phyloP scores from a whole-genome alignment of 2,797 vertebrate species.

The Pitangus sulphuratus region DNA sequence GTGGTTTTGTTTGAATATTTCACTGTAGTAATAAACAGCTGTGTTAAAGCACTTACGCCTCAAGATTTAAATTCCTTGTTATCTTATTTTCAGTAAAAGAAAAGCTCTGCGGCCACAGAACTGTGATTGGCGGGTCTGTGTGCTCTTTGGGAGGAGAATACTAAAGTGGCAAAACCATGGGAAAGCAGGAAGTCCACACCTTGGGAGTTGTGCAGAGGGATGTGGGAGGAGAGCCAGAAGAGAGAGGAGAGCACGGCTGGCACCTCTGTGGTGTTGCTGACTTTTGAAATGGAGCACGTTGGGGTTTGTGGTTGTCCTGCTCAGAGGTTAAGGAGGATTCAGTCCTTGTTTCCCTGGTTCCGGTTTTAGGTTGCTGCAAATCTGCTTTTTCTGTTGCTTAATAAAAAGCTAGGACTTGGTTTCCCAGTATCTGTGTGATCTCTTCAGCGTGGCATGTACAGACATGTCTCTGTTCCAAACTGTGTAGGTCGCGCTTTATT shows the following conservation, averaged over 20 bases:
- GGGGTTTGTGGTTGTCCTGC: neutral
- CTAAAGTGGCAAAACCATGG: neutral
- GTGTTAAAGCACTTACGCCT: slow-evolving; percentile 23
- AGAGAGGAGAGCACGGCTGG: neutral
- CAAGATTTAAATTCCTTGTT: neutral
- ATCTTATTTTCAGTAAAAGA: neutral
- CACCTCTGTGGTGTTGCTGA: neutral
- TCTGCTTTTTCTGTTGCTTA: neutral
- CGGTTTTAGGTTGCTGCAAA: neutral
- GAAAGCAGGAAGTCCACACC: neutral
- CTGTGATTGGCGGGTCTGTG: neutral
- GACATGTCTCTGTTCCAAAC: accelerated
- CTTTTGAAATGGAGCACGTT: neutral
- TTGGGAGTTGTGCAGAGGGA: neutral
- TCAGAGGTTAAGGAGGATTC: neutral
- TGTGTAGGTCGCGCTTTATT: accelerated
- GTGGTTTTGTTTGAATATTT: slow-evolving; percentile 56
- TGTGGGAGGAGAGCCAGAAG: neutral
- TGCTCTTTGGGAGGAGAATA: neutral
- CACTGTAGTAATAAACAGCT: slow-evolving; percentile 74
- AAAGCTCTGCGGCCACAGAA: neutral
- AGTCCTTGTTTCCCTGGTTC: neutral
- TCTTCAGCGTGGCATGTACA: neutral
- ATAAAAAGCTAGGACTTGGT: neutral
- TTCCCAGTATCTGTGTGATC: neutral